These are phyloP conservation scores for Aegypius monachus DNA, from an alignment of 2,113 vertebrate genomes.

Conservation along the genomic window DNA sequence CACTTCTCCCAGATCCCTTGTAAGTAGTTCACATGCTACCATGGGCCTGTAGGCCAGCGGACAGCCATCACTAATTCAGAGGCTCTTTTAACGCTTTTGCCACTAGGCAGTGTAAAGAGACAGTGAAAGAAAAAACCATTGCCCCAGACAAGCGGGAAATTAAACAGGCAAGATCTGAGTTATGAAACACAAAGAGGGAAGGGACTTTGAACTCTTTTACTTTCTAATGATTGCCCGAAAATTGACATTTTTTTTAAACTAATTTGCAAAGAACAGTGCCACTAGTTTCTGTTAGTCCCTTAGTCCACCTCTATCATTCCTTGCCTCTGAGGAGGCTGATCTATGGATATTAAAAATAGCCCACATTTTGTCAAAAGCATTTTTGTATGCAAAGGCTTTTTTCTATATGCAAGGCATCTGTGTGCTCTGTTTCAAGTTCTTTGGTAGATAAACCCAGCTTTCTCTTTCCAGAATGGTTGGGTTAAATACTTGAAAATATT, in stretches of 20 bases:
- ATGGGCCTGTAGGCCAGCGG: neutral
- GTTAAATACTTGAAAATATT: neutral
- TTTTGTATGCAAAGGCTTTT: neutral
- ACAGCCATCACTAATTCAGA: neutral
- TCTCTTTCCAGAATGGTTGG: neutral
- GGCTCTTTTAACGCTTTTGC: neutral
- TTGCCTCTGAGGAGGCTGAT: neutral
- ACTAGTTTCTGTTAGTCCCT: neutral
- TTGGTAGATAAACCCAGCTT: neutral
- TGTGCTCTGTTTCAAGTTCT: neutral
- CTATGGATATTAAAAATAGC: neutral
- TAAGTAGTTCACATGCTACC: neutral
- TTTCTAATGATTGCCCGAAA: neutral
- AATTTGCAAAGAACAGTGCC: neutral
- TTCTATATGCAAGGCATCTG: neutral
- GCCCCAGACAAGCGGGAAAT: neutral
- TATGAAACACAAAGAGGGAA: neutral
- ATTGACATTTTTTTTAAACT: neutral
- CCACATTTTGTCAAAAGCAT: neutral
- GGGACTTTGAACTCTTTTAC: neutral
- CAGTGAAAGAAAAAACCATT: neutral
- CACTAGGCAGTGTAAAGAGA: neutral
- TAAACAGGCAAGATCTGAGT: neutral
- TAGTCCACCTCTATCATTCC: neutral
- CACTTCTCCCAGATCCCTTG: neutral